A percentile compares a stretch with the other conserved stretches of the same genome.
These are phyloP conservation scores for Catharus bicknelli DNA, from an alignment of 2,113 vertebrate species.

Conservation along the genomic window DNA sequence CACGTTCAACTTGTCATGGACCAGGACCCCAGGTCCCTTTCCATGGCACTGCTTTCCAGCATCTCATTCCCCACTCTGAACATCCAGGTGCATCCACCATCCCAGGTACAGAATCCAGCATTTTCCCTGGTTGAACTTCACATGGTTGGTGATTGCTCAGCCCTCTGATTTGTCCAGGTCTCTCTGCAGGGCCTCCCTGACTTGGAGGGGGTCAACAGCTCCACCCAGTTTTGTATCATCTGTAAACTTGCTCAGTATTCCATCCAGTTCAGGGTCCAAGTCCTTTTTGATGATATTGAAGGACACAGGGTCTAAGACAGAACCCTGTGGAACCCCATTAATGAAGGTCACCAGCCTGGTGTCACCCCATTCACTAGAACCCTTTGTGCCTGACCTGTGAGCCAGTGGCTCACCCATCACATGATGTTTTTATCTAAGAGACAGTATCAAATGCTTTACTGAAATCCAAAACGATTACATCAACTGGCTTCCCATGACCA, in stretches of 20 bases:
- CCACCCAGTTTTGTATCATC: background rate
- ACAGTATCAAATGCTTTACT: background rate
- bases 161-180: background rate
- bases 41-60: background rate
- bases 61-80: background rate
- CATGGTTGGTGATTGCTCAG: background rate
- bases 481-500: background rate
- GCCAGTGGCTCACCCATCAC: background rate
- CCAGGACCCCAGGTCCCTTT: background rate
- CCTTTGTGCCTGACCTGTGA: background rate
- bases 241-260: background rate
- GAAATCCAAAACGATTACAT: background rate
- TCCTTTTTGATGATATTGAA: background rate
- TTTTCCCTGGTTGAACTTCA: background rate
- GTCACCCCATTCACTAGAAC: background rate
- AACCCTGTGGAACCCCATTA: background rate
- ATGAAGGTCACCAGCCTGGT: background rate
- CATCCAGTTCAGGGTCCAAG: background rate
- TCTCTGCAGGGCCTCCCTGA: background rate
- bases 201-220: background rate
- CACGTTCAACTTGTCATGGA: rapidly evolving
- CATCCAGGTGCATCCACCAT: no score
- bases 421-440: background rate
- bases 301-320: background rate
- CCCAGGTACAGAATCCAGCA: background rate